These are phyloP conservation scores for Eospalax fontanierii DNA, from an alignment of 2,797 vertebrate species.

Conservation along the genomic window DNA sequence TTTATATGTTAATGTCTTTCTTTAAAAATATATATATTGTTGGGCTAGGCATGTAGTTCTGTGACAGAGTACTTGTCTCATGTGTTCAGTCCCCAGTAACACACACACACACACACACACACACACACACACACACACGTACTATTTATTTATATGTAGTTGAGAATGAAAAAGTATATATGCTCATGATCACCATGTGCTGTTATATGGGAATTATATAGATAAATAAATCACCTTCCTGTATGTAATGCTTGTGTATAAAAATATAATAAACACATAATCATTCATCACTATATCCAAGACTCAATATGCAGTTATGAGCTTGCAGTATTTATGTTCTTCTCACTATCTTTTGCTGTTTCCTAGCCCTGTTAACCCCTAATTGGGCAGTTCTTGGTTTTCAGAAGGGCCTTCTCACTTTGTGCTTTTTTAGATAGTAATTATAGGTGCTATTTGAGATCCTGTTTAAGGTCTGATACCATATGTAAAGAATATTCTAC, in stretches of 20 bases:
- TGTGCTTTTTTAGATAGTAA: no score
- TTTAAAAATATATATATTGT: constrained; percentile 11
- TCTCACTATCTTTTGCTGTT: neutral
- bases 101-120: neutral
- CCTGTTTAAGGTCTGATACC: no score
- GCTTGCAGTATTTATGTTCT: neutral
- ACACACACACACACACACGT: neutral
- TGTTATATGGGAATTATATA: constrained; percentile 2
- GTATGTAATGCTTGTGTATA: neutral
- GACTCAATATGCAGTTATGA: neutral
- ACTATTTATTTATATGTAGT: neutral
- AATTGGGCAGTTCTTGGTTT: no score
- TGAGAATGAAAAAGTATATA: neutral
- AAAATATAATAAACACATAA: constrained; percentile 1
- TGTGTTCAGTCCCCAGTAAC: neutral
- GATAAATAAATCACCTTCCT: neutral
- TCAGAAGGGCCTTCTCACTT: no score
- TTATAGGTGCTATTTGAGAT: no score
- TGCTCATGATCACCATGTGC: neutral
- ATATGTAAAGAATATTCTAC: no score
- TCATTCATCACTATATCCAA: neutral
- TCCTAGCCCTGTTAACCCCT: no score
- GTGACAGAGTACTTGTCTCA: neutral
- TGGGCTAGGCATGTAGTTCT: neutral
- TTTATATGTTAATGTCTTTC: constrained; percentile 43